Conservation (phyloP, 92 coral and sea anemone genomes). For the Metridium senile region DNA sequence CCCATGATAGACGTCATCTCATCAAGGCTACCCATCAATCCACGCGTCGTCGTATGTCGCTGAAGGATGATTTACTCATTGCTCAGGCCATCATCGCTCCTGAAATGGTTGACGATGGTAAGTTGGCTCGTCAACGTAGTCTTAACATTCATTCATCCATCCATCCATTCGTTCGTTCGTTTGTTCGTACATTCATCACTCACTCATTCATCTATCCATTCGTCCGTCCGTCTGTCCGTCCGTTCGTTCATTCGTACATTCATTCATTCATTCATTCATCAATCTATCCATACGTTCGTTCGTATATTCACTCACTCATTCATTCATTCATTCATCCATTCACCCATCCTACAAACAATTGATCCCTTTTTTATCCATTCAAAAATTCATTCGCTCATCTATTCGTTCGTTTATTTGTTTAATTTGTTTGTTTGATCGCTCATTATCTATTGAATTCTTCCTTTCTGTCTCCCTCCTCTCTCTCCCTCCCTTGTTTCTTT, state of each 20-base stretch:
- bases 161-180: not conserved
- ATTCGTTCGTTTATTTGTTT: too few species aligned
- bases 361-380: too few species aligned
- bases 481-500: not conserved
- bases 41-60: conserved; percentile 10
- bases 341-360: too few species aligned
- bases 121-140: not conserved
- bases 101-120: conserved; percentile 2
- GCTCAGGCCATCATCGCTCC: conserved; percentile 15
- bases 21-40: conserved; percentile 8
- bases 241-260: too few species aligned
- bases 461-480: not conserved
- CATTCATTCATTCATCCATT: too few species aligned
- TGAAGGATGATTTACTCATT: conserved; percentile 13
- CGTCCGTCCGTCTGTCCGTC: not conserved
- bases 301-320: too few species aligned
- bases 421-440: too few species aligned
- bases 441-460: not conserved
- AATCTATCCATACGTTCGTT: too few species aligned
- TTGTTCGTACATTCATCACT: not conserved
- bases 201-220: not conserved
- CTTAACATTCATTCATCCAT: not conserved
- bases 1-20: conserved; percentile 8
- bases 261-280: too few species aligned
- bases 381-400: too few species aligned